These are phyloP conservation scores for Lasioglossum vierecki DNA, from an alignment of 2,888 invertebrate genomes.

Conservation along the genomic window DNA sequence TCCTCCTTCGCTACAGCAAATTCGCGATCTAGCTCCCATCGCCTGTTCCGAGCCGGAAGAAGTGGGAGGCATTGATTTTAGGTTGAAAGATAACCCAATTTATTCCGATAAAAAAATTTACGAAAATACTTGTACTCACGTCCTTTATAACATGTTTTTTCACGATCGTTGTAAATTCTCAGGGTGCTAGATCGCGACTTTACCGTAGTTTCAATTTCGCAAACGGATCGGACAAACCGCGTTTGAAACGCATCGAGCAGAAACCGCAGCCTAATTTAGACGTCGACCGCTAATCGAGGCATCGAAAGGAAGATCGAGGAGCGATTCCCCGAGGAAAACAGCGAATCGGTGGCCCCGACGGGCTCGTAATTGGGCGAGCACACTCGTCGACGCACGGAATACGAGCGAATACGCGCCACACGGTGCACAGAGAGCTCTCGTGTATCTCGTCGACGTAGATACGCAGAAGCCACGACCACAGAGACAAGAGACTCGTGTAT, in stretches of 20 bases:
- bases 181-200: too few relatives aligned
- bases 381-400: conserved; percentile 16
- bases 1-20: neutral
- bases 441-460: conserved; percentile 50
- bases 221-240: too few relatives aligned
- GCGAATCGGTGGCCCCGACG: neutral
- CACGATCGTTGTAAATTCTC: too few relatives aligned
- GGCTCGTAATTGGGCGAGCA: conserved; percentile 1
- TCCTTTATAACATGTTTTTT: too few relatives aligned
- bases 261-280: neutral
- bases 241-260: neutral
- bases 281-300: neutral
- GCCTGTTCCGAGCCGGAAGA: too few relatives aligned
- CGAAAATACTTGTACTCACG: too few relatives aligned
- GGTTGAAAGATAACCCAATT: too few relatives aligned
- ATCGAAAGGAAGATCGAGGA: neutral
- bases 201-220: too few relatives aligned
- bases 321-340: neutral
- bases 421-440: conserved; percentile 38
- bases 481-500: conserved; percentile 72
- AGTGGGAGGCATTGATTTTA: too few relatives aligned
- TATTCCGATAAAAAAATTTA: too few relatives aligned
- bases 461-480: conserved; percentile 64
- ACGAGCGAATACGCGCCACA: conserved; percentile 29
- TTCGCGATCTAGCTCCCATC: too few relatives aligned